Conservation (phyloP, 2,113 vertebrate genomes). For the Bufo gargarizans region DNA sequence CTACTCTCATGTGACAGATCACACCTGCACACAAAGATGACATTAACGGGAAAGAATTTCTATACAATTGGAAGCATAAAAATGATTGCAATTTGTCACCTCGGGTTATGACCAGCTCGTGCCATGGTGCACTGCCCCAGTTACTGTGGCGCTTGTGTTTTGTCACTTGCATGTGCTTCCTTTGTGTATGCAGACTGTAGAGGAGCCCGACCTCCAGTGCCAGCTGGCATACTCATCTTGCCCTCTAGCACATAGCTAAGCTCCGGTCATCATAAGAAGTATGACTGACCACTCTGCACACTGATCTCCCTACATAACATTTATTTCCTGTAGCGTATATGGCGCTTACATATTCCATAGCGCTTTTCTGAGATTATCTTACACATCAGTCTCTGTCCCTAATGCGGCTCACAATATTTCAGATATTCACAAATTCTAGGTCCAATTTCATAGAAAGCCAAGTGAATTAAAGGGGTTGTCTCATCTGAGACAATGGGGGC, state of each 20-base stretch:
- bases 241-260: background rate
- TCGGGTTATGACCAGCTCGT: slow-evolving; percentile 2
- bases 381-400: background rate
- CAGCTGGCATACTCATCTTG: background rate
- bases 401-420: background rate
- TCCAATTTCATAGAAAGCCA: no score
- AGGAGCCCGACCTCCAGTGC: background rate
- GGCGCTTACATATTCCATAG: background rate
- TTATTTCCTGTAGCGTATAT: background rate
- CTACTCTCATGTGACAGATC: slow-evolving; percentile 15
- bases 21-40: background rate
- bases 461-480: no score
- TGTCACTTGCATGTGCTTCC: background rate
- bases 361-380: background rate
- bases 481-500: no score
- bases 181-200: background rate
- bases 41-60: slow-evolving; percentile 6
- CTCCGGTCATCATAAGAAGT: background rate
- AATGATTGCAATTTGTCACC: slow-evolving; percentile 7
- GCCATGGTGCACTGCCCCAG: no score
- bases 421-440: background rate
- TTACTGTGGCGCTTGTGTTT: background rate
- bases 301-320: background rate
- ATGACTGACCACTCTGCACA: no score
- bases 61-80: background rate